Evolutionary conservation across 2,888 invertebrate genomes (phyloP), one percentile per base, ranked within the genome.

Genomic region (Hydraecia micacea): DNA sequence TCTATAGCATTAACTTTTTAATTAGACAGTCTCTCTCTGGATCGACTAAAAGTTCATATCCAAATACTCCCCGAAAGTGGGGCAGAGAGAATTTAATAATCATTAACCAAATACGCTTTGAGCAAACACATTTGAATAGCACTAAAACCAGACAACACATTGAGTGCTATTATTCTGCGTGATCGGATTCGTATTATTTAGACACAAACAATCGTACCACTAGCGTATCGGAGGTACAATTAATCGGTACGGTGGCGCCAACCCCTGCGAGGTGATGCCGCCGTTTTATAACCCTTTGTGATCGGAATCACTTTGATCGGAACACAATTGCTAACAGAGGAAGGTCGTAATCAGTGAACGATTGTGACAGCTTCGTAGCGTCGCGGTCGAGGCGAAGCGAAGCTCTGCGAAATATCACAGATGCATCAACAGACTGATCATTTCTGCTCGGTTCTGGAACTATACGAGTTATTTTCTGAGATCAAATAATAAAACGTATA

Each of bases 201-300:
- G 87, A 86, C 62, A 87, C 86, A 90, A 89, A 89, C 89, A 90
- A 89, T 87, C 86, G 86, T 81, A 79, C 83, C 85, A 82, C 84
- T 85, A 80, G 79, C 86, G 80, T 82, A 88, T 87, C 89, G 88
- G 89, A 89, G 91, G 92, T 91, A 93, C 93, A 94, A 95, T 95
- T 95, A 95, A 95, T 94, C 92, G 91, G 89, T 89, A 88, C 84
- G 88, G 81, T 85, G 91, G 89, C 90, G 90, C 84, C 90, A 90
- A 90, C 90, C 91, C 91, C 88, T 86, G 84, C 73, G 87, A 88
- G 92, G 91, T 93, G 94, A 93, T 94, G 93, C 88, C 91, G 92
- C 85, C 93, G 92, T 95, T 96, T 95, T 94, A 92, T 93, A 94
- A 93, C 93, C 94, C 95, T 95, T 95, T 95, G 95, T 95, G 92